These are phyloP conservation scores for Tineola bisselliella DNA, from an alignment of 2,888 invertebrate genomes.

Conservation along the genomic window DNA sequence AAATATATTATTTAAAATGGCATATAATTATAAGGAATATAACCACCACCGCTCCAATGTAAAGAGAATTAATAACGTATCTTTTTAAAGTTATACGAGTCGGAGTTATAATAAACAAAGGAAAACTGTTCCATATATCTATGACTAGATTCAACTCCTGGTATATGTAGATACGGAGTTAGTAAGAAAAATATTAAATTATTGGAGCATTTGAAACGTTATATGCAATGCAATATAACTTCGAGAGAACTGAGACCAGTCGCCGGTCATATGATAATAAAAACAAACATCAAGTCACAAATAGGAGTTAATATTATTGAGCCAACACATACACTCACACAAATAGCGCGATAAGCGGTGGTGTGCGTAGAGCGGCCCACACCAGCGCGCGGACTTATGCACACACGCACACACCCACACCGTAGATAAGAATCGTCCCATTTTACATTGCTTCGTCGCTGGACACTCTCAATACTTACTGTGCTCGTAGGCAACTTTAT, in stretches of 20 bases:
- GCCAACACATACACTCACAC: constrained; percentile 1
- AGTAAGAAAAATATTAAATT: too few species aligned
- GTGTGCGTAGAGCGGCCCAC: constrained; percentile 21
- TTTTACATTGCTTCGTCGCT: constrained; percentile 62
- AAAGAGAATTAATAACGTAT: too few species aligned
- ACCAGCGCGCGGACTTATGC: constrained; percentile 32
- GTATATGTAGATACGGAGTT: too few species aligned
- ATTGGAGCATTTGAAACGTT: neutral
- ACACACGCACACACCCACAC: constrained; percentile 32
- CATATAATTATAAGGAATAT: too few species aligned
- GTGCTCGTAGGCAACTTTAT: constrained; percentile 35
- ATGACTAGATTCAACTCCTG: too few species aligned
- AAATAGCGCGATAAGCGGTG: constrained; percentile 17
- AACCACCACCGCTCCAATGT: too few species aligned
- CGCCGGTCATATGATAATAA: constrained; percentile 63
- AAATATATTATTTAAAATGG: too few species aligned
- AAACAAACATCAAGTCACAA: constrained; percentile 65
- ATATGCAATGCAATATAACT: constrained; percentile 16
- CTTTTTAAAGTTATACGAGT: too few species aligned
- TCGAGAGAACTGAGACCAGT: constrained; percentile 37
- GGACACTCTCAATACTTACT: constrained; percentile 46
- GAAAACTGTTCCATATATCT: too few species aligned
- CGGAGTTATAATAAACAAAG: too few species aligned
- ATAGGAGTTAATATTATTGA: constrained; percentile 53
- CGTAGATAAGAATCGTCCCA: constrained; percentile 65